Evolutionary conservation across 2,797 vertebrate genomes (phyloP).

Genomic region (Hephaestus fuliginosus): DNA sequence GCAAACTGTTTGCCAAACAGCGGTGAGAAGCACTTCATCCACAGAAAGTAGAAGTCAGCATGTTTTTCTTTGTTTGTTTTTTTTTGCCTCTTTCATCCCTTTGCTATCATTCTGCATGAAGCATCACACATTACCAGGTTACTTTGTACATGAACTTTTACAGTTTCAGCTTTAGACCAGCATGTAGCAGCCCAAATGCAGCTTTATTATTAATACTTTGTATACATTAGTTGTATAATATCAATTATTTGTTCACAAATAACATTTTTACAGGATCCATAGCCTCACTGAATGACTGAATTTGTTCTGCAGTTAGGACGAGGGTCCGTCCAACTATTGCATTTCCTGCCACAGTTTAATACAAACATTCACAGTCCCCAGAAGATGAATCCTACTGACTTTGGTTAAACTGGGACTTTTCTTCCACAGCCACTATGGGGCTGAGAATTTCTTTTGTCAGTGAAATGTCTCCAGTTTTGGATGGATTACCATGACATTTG

Average conservation of each 20-base stretch:
- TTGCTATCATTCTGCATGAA: slow-evolving; percentile 17
- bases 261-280: neutral
- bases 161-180: neutral
- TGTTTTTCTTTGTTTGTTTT: neutral
- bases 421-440: too few relatives aligned
- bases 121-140: neutral
- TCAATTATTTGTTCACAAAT: neutral
- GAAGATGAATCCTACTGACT: too few relatives aligned
- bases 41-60: slow-evolving; percentile 34
- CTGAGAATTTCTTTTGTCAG: too few relatives aligned
- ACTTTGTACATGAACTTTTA: neutral
- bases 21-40: slow-evolving; percentile 25
- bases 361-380: too few relatives aligned
- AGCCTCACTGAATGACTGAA: neutral
- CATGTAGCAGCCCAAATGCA: neutral
- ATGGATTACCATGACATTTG: neutral
- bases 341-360: too few relatives aligned
- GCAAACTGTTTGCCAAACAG: slow-evolving; percentile 34
- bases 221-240: too few relatives aligned
- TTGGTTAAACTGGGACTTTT: too few relatives aligned
- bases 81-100: neutral
- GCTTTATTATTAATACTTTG: neutral
- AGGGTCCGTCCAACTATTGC: too few relatives aligned
- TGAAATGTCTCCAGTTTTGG: neutral
- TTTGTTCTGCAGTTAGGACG: neutral